phyloP scores from a whole-genome alignment of 2,888 invertebrate genomes.

The Anoplius nigerrimus region DNA sequence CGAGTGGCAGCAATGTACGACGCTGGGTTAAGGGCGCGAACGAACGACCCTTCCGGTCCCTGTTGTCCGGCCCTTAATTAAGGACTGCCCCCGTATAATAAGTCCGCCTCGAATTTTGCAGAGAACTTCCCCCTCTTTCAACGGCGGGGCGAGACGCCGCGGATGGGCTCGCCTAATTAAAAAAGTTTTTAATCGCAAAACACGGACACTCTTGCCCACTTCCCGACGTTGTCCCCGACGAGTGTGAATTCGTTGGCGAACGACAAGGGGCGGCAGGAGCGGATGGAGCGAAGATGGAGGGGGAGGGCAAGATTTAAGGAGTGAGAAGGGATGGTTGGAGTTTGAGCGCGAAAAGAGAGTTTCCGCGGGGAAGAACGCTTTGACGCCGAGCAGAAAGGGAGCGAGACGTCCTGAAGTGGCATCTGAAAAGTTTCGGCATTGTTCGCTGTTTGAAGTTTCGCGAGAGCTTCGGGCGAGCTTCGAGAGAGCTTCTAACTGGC shows the following conservation, averaged over 20 bases:
- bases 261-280: slow-evolving; percentile 2
- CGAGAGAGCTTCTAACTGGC: too few species aligned
- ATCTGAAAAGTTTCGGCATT: slow-evolving; percentile 14
- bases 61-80: slow-evolving; percentile 51
- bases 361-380: not conserved
- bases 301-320: too few species aligned
- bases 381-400: slow-evolving; percentile 7
- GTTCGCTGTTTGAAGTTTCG: too few species aligned
- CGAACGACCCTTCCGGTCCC: slow-evolving; percentile 21
- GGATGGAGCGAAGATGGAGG: too few species aligned
- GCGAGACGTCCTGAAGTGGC: not conserved
- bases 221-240: slow-evolving; percentile 19
- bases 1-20: slow-evolving; percentile 26
- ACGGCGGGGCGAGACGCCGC: slow-evolving; percentile 39
- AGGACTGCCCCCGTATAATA: slow-evolving; percentile 35
- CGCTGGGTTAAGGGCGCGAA: slow-evolving; percentile 27
- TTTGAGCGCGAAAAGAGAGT: not conserved
- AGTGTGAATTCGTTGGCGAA: slow-evolving; percentile 1
- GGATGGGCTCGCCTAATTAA: slow-evolving; percentile 53
- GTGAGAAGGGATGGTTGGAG: too few species aligned
- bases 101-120: slow-evolving; percentile 46
- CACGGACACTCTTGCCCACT: slow-evolving; percentile 9
- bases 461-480: too few species aligned
- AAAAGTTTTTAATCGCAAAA: slow-evolving; percentile 50
- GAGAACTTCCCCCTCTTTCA: slow-evolving; percentile 39